These are phyloP conservation scores for Mormoops blainvillei DNA, from an alignment of 2,113 vertebrate genomes.

Conservation along the genomic window DNA sequence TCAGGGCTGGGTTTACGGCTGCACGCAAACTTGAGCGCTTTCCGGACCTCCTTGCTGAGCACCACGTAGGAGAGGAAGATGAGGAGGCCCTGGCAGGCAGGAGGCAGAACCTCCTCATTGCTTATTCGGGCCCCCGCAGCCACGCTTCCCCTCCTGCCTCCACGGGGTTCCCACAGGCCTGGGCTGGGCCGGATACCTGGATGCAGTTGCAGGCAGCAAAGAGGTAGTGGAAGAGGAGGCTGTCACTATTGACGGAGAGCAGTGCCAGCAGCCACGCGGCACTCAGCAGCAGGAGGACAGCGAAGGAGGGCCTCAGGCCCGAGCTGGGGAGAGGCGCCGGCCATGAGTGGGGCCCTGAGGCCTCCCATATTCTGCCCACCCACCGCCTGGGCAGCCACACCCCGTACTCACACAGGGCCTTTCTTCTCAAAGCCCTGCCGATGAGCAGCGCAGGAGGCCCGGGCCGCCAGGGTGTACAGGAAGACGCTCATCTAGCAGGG, in stretches of 20 bases:
- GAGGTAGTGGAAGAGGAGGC: conserved; percentile 94
- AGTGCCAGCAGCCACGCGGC: conserved; percentile 90
- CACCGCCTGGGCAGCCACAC: not conserved
- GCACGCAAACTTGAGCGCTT: conserved; percentile 88
- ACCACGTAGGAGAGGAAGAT: conserved; percentile 91
- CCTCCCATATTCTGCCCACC: fast-evolving
- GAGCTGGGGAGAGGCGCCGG: conserved; percentile 74
- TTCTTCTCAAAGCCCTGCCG: conserved; percentile 91
- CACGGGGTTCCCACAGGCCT: not conserved
- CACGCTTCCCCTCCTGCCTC: not conserved
- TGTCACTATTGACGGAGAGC: conserved; percentile 93
- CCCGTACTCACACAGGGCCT: conserved; percentile 86
- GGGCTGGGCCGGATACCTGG: conserved; percentile 81
- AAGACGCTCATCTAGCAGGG: conserved; percentile 88
- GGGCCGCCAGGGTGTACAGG: conserved; percentile 88
- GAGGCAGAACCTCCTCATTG: not conserved
- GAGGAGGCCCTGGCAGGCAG: conserved; percentile 86
- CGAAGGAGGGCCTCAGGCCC: conserved; percentile 85
- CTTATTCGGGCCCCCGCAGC: not conserved
- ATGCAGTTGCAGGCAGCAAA: conserved; percentile 90
- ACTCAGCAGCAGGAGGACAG: conserved; percentile 87
- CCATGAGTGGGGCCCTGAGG: not conserved
- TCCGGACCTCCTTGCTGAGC: conserved; percentile 91
- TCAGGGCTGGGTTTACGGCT: conserved; percentile 84
- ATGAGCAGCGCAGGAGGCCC: conserved; percentile 83